phyloP scores from a whole-genome alignment of 2,113 vertebrate genomes.

The Toxotes jaculatrix region DNA sequence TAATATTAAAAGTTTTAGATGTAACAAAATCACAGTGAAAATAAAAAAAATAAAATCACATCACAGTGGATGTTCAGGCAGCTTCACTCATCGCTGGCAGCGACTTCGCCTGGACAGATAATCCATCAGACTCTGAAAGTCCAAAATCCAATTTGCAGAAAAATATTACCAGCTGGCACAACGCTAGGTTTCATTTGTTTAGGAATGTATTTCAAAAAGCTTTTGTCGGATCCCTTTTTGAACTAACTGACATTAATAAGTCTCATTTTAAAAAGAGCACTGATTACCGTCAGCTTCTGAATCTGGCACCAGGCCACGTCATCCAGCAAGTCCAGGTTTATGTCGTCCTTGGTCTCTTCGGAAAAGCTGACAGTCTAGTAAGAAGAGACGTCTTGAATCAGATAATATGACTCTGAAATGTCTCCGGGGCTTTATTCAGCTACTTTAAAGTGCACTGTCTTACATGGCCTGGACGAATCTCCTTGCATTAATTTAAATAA shows the following conservation, averaged over 20 bases:
- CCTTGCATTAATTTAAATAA: too few species aligned
- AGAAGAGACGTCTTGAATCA: too few species aligned
- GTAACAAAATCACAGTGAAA: too few species aligned
- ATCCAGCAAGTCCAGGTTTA: slow-evolving; percentile 73
- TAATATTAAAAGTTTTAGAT: background rate
- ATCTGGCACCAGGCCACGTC: slow-evolving; percentile 73
- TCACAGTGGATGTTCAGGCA: too few species aligned
- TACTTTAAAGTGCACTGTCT: too few species aligned
- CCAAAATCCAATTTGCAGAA: background rate
- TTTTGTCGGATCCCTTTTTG: background rate
- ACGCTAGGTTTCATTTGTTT: background rate
- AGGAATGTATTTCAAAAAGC: rapidly evolving
- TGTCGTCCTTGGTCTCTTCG: slow-evolving; percentile 70
- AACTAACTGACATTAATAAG: background rate
- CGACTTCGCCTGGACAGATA: slow-evolving; percentile 53
- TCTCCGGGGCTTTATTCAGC: too few species aligned
- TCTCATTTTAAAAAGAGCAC: rapidly evolving
- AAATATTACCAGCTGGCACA: background rate
- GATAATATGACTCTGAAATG: background rate
- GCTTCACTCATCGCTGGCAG: slow-evolving; percentile 34
- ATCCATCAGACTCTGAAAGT: slow-evolving; percentile 69
- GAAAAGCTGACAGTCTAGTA: slow-evolving; percentile 68
- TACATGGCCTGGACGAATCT: too few species aligned
- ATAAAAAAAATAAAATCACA: too few species aligned
- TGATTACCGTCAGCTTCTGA: slow-evolving; percentile 64